Evolutionary conservation across 2,113 vertebrate genomes (phyloP), one percentile per base, ranked within the genome.

Genomic region (Spheniscus mendiculus): DNA sequence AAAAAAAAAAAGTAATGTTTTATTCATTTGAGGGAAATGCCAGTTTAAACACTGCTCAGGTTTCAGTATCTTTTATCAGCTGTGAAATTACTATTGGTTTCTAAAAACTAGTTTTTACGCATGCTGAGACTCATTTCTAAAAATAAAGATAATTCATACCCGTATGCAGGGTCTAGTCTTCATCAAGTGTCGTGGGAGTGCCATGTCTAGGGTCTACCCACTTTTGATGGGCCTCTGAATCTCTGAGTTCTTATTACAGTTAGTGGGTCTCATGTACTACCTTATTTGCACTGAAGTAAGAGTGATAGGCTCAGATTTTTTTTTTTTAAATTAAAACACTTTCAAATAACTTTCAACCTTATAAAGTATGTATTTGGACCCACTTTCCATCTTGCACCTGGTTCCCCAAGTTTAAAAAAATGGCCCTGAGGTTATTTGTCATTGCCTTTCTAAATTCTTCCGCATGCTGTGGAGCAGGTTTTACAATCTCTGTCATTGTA

Each of bases 371-470:
- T 74, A 56, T 82, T 76, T 47, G 65, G 56, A 65, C 65, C 56
- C 73, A 72, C 40, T 65, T 93, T 87, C 66, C 9, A 20, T 85
- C 65, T 70, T 76, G 32, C n/a, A 66, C 22, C 62, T 91, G 34
- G 66, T 96, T 95, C 66, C 83, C 44, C 49, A 79, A 87, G 70
- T 85, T 91, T 76, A 87, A 77, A 81, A 91, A 45, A 91, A 87
- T 77, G 25, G n/a, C 93, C 89, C 72, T 7, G 22, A 72, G 95
- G 93, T 85, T 96, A 91, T 95, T 96, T 97, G 71, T 92, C 83
- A 62, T 50, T 63, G 56, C 36, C 38, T 93, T 95, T 72, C 70
- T 77, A 50, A 91, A 77, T 91, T 85, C 87, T 91, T 97, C 67
- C 0, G 1, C 58, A 53, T 80, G 94, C 62, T 62, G 93, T 62